Conservation (phyloP, 1,140 invertebrate genomes). For the Drosophila lini region DNA sequence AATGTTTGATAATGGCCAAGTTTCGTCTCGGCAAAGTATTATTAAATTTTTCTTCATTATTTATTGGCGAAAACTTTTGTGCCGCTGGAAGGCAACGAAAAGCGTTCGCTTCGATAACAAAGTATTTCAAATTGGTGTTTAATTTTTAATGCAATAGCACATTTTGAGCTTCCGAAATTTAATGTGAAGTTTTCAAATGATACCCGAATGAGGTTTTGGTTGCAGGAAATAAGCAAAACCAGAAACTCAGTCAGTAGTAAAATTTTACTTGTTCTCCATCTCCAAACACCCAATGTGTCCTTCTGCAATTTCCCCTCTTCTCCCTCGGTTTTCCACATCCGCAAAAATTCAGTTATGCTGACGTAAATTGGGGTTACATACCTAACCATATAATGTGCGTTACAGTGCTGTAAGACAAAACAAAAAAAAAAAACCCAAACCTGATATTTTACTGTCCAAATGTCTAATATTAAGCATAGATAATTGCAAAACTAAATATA, state of each 20-base stretch:
- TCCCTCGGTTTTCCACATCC: constrained; percentile 34
- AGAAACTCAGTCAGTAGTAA: constrained; percentile 33
- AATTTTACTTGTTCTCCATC: constrained; percentile 22
- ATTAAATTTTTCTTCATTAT: constrained; percentile 66
- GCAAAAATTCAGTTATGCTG: constrained; percentile 60
- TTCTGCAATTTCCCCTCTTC: constrained; percentile 18
- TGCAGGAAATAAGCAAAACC: constrained; percentile 17
- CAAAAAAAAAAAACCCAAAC: too few species aligned
- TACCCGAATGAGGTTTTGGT: constrained; percentile 12
- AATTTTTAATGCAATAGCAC: constrained; percentile 56
- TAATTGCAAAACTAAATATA: background rate
- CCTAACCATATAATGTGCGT: constrained; percentile 26
- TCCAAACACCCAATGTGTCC: background rate
- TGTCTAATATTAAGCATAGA: background rate
- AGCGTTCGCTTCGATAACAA: constrained; percentile 43
- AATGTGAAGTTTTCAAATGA: constrained; percentile 5
- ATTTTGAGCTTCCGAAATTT: constrained; percentile 4
- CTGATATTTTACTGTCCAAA: background rate
- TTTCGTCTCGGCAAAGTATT: constrained; percentile 55
- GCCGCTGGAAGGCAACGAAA: constrained; percentile 17
- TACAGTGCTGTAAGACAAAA: background rate
- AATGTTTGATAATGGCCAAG: constrained; percentile 75
- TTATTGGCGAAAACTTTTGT: constrained; percentile 60
- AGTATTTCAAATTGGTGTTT: constrained; percentile 48
- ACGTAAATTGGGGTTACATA: constrained; percentile 59